Evolutionary conservation across 2,888 invertebrate genomes (phyloP).

Genomic region (Lithophane socia): DNA sequence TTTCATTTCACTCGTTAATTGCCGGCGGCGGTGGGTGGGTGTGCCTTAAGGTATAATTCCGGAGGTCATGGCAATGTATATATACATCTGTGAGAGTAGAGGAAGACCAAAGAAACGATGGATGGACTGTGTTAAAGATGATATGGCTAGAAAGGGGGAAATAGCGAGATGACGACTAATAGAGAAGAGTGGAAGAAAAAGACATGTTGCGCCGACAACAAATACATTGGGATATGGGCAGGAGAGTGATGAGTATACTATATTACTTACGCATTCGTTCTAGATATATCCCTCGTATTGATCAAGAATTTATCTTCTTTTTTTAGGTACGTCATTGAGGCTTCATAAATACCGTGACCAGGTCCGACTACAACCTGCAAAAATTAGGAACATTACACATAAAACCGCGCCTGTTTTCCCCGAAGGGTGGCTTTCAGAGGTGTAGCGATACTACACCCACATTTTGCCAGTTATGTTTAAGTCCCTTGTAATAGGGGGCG

Average conservation of each 20-base stretch:
- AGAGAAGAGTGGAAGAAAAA: neutral
- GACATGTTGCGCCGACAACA: neutral
- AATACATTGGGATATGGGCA: no score
- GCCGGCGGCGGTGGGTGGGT: no score
- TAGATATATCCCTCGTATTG: slow-evolving; percentile 87
- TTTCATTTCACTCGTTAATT: no score
- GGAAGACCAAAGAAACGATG: neutral
- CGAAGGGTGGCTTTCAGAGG: no score
- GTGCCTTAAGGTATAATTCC: no score
- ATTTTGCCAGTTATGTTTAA: no score
- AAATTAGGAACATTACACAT: neutral
- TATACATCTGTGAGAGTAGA: neutral
- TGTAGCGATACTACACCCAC: no score
- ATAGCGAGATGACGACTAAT: neutral
- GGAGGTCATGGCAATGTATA: no score
- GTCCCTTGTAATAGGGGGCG: no score
- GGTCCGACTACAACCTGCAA: slow-evolving; percentile 91
- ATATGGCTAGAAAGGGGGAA: neutral
- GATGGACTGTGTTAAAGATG: neutral
- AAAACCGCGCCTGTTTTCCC: no score
- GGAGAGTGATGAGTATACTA: neutral
- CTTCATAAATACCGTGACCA: slow-evolving; percentile 95
- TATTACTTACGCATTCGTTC: slow-evolving; percentile 82
- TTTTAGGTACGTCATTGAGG: slow-evolving; percentile 92
- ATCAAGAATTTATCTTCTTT: slow-evolving; percentile 90